Evolutionary conservation across 2,797 vertebrate genomes (phyloP).

Genomic region (Notamacropus eugenii): DNA sequence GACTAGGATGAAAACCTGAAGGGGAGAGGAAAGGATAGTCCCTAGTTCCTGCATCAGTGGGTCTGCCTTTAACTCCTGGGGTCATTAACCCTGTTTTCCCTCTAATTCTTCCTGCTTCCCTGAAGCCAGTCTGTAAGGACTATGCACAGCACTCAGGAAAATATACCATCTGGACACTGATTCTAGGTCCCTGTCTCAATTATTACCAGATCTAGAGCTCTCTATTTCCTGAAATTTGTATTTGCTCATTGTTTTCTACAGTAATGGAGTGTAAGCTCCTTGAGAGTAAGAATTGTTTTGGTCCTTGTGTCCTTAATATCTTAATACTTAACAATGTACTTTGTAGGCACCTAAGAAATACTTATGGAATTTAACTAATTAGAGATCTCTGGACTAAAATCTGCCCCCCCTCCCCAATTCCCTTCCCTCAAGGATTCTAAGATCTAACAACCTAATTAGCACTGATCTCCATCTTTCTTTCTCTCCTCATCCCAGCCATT

Average conservation of each 20-base stretch:
- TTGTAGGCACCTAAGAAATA: neutral
- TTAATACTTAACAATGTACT: neutral
- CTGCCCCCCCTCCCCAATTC: neutral
- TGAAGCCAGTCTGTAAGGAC: neutral
- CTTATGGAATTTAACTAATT: neutral
- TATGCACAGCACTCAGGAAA: neutral
- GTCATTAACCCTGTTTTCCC: neutral
- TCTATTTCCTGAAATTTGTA: neutral
- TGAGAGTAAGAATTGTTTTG: neutral
- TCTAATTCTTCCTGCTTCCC: neutral
- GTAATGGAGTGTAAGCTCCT: neutral
- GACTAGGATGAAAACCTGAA: conserved; percentile 45
- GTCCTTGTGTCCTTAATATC: neutral
- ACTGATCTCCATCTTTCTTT: neutral
- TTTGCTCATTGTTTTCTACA: neutral
- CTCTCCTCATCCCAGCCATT: neutral
- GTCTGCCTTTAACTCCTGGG: neutral
- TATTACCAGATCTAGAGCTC: neutral
- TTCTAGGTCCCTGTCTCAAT: neutral
- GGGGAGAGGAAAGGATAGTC: neutral
- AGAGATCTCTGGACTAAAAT: neutral
- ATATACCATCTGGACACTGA: neutral
- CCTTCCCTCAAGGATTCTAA: neutral
- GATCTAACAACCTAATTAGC: neutral
- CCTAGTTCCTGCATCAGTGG: neutral